Evolutionary conservation across 2,888 invertebrate genomes (phyloP), one percentile per base, ranked within the genome.

Genomic region (Eupithecia subumbrata): DNA sequence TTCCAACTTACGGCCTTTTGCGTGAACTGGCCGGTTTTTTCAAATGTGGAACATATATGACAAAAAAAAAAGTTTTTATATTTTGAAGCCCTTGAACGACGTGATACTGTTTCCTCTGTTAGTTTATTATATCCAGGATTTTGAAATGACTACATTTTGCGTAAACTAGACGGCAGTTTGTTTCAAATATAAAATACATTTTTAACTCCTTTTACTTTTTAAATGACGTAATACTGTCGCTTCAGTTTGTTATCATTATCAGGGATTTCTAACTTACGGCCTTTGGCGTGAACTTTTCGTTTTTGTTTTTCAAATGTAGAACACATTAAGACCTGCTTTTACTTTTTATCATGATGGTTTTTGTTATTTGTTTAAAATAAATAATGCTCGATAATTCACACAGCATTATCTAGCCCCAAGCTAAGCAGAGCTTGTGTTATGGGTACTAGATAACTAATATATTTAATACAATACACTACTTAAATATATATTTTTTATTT

Each of bases 31-130:
- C 73, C 74, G 76, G 75, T 40, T 75, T 77, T 78, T 73, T 73
- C n/a, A 69, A 69, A 72, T 75, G 75, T 60, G 60, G 60, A 60
- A 60, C 60, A 60, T 12, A 56, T 12, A 25, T 5, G 56, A 56
- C 12, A 14, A 3, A 0, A 60, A 25, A 25, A 25, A 18, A 5
- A 22, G 0, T 9, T 40, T 40, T 40, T 11, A 11, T 40, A 40
- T 40, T 40, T 40, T 40, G 40, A 40, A 40, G 40, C 5, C 40
- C 11, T 9, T 40, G 1, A 40, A 1, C 5, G 81, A 0, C 5
- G 81, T 80, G 84, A 83, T 85, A 84, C 80, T 84, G 86, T 86
- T 84, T 83, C 83, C 84, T 83, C 82, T 82, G 81, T 83, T 85
- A 52, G 52, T 52, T 52, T 22, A 9, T 4, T 84, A 84, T 84